Evolutionary conservation across 2,888 invertebrate genomes (phyloP), one percentile per base, ranked within the genome.

Genomic region (Zeuzera pyrina): DNA sequence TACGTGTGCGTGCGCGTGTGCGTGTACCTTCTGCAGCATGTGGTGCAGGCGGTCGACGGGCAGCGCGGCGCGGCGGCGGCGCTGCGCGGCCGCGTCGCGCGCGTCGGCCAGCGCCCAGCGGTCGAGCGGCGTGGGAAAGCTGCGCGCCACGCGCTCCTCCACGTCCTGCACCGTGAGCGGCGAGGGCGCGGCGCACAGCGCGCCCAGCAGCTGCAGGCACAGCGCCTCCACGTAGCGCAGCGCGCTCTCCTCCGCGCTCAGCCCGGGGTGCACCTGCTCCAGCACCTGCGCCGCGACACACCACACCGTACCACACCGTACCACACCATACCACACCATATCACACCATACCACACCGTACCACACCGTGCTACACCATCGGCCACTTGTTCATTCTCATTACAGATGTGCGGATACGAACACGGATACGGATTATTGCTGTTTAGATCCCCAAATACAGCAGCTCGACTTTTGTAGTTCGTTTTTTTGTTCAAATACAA

Each of bases 121-220:
- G 77, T 97, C 95, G 48, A 98, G 92, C 2, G 97, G 97, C 10
- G 92, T 92, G n/a, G 97, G 97, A 85, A 97, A 97, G 32, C 94
- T 93, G 49, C 91, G 91, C 44, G 91, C 89, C 19, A 98, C 95
- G 42, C 95, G 87, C 53, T 96, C 95, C 65, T 97, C 97, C 49
- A 98, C 94, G 79, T 98, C 98, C 87, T 92, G 78, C 12, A 93
- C 89, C 14, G 92, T 91, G 57, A 93, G 92, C 8, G 93, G 93
- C 39, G 91, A 89, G 14, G 94, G 94, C 51, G 90, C 89, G 16
- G 92, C 91, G 64, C 95, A 96, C 39, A 98, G 86, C 88, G 93
- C 93, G 11, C 91, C 92, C 63, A 98, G 85, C 41, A 98, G 87
- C 37, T 93, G 90, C 43, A 97, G 85, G 59, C 97, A 95, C 38